Evolutionary conservation across 2,888 invertebrate genomes (phyloP).

Genomic region (Xestia sexstrigata): DNA sequence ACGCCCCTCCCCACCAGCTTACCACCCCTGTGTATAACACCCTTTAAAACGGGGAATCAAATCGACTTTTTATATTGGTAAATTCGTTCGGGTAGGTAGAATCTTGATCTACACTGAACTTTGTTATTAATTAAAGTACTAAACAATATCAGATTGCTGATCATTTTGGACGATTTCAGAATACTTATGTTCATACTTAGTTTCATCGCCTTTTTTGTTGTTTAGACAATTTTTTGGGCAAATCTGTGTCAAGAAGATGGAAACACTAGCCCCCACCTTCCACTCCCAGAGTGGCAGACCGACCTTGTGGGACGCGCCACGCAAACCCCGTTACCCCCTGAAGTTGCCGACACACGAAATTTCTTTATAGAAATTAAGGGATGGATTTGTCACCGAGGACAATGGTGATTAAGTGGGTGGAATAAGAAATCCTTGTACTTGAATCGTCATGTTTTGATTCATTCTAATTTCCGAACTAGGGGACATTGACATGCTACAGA

Average conservation of each 20-base stretch:
- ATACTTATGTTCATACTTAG: background rate
- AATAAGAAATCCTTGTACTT: constrained; percentile 42
- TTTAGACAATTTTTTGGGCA: constrained; percentile 36
- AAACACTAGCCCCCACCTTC: constrained; percentile 65
- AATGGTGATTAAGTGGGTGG: constrained; percentile 40
- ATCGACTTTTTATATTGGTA: constrained; percentile 36
- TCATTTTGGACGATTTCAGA: background rate
- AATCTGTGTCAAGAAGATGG: constrained; percentile 57
- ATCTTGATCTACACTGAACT: constrained; percentile 14
- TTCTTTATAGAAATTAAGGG: constrained; percentile 62
- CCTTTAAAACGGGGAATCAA: constrained; percentile 73
- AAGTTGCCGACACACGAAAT: constrained; percentile 64
- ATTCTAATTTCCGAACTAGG: background rate
- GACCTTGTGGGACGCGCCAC: constrained; percentile 73
- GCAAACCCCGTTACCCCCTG: constrained; percentile 70
- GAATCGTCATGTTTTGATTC: constrained; percentile 32
- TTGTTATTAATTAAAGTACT: background rate
- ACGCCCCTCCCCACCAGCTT: constrained; percentile 81
- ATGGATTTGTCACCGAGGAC: constrained; percentile 43
- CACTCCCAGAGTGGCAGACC: constrained; percentile 56
- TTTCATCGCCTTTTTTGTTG: background rate
- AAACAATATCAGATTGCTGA: background rate
- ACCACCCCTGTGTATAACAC: constrained; percentile 79
- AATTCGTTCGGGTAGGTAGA: constrained; percentile 15
- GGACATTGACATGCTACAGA: constrained; percentile 20